phyloP scores from a whole-genome alignment of 1,140 invertebrate species.

The Acromyrmex charruanus region DNA sequence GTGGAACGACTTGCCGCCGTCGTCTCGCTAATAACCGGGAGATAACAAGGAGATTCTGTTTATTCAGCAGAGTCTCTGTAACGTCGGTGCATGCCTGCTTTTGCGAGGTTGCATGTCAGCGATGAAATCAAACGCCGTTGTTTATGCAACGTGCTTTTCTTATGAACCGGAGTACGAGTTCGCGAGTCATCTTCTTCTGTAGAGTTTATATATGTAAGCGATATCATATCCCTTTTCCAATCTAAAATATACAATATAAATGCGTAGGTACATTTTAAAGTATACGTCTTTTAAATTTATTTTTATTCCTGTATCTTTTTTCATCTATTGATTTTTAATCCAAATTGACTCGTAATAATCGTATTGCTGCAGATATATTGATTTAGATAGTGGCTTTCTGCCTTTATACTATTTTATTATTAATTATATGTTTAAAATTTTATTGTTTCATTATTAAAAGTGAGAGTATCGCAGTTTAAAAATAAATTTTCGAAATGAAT shows the following conservation, averaged over 20 bases:
- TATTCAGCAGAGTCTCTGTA: constrained; percentile 35
- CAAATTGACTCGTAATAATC: not conserved
- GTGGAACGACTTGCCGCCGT: constrained; percentile 17
- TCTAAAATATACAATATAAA: not conserved
- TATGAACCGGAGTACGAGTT: not conserved
- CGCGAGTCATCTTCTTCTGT: not conserved
- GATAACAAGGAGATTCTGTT: constrained; percentile 55
- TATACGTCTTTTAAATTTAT: not conserved
- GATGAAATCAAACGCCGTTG: constrained; percentile 40
- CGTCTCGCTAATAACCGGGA: constrained; percentile 56
- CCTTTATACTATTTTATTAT: not conserved
- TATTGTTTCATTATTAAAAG: not conserved
- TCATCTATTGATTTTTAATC: not conserved
- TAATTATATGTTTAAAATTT: constrained; percentile 5
- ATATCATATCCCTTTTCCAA: not conserved
- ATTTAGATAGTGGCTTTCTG: not conserved
- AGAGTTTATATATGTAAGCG: not conserved
- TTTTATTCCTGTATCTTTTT: not conserved
- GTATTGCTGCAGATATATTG: not conserved
- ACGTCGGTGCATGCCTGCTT: constrained; percentile 1
- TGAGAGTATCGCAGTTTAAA: not conserved
- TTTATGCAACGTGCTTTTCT: constrained; percentile 25
- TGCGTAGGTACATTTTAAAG: not conserved
- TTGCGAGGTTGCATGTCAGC: constrained; percentile 17
- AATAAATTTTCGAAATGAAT: not conserved